Evolutionary conservation across 2,888 invertebrate genomes (phyloP).

Genomic region (Antitype chi): DNA sequence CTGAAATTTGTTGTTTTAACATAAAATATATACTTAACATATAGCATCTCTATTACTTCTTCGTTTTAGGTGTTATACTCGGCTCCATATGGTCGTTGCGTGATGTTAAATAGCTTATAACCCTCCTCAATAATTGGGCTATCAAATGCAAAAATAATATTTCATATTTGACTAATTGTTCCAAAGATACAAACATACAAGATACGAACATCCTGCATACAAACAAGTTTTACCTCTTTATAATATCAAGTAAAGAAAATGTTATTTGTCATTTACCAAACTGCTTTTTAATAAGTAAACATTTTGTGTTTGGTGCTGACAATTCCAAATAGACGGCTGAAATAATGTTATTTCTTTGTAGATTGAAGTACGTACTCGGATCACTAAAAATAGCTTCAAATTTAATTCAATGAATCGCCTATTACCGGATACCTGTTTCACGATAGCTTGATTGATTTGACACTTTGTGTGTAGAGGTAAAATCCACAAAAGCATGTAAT

Average conservation of each 20-base stretch:
- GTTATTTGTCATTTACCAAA: neutral
- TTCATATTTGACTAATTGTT: no score
- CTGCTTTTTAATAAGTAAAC: neutral
- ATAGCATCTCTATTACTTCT: no score
- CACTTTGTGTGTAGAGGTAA: neutral
- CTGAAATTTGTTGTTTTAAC: no score
- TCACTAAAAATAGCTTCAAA: neutral
- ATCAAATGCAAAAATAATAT: no score
- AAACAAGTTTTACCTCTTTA: no score
- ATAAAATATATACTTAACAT: no score
- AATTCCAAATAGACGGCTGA: neutral
- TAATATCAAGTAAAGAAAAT: neutral
- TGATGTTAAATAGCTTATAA: no score
- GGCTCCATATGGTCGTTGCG: no score
- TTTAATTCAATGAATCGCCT: neutral
- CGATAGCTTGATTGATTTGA: neutral
- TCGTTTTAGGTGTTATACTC: no score
- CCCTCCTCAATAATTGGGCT: no score
- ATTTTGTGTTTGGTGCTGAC: constrained; percentile 4
- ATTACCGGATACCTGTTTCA: neutral
- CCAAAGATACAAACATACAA: no score
- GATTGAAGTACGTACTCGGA: neutral
- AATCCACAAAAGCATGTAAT: neutral
- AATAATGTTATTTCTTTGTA: neutral
- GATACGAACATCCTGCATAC: no score